A percentile compares a stretch with the other conserved stretches of the same genome.
These are phyloP conservation scores for Percopsis transmontana DNA, from an alignment of 2,113 vertebrate genomes.

Conservation along the genomic window DNA sequence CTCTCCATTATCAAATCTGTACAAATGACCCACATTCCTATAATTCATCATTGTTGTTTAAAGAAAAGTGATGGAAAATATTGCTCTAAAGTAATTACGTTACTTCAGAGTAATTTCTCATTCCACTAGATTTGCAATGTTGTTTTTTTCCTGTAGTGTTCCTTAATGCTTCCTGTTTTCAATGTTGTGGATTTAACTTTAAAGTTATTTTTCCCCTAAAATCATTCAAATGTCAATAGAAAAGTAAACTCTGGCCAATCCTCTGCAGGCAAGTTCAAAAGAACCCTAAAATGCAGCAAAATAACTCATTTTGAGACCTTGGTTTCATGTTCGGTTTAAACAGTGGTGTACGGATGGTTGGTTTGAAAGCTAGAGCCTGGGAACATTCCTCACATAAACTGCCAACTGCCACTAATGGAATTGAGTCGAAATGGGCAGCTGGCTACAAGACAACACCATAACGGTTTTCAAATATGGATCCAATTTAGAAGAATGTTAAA, in stretches of 20 bases:
- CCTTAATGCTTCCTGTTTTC: neutral
- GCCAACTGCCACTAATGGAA: conserved; percentile 78
- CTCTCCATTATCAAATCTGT: conserved; percentile 33
- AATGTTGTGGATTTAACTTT: neutral
- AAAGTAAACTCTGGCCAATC: conserved; percentile 9
- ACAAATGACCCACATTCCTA: conserved; percentile 47
- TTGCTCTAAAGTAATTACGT: conserved; percentile 29
- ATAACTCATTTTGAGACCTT: conserved; percentile 72
- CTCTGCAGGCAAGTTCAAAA: conserved; percentile 73
- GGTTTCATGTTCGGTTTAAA: conserved; percentile 74
- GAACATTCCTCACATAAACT: conserved; percentile 76
- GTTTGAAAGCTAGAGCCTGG: conserved; percentile 74
- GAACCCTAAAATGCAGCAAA: conserved; percentile 66
- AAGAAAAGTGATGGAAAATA: neutral
- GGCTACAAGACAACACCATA: conserved; percentile 56
- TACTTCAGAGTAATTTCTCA: conserved; percentile 37
- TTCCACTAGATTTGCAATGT: conserved; percentile 17
- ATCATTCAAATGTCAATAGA: conserved; percentile 2
- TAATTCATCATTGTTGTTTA: conserved; percentile 1
- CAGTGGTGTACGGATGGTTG: conserved; percentile 67
- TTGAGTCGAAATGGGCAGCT: conserved; percentile 63
- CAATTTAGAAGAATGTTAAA: conserved; percentile 27
- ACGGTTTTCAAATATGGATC: conserved; percentile 45
- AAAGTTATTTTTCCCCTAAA: neutral
- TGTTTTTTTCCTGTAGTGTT: conserved; percentile 7